A percentile compares a stretch with the other conserved stretches of the same genome.
Evolutionary conservation across 1,140 invertebrate species (phyloP).

Genomic region (Drosophila carrolli): DNA sequence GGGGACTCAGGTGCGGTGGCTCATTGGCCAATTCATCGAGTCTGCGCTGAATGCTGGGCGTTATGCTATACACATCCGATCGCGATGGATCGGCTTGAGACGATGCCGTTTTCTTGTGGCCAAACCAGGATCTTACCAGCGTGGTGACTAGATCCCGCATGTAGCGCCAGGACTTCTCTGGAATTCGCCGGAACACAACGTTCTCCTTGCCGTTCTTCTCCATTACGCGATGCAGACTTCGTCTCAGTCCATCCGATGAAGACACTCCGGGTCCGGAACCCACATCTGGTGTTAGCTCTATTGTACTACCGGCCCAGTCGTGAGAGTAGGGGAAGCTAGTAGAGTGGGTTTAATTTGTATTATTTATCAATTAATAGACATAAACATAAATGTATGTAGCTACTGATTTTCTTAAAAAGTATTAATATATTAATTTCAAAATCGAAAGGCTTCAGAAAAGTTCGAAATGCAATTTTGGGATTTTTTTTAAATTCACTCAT

Average conservation of each 20-base stretch:
- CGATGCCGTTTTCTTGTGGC: constrained; percentile 35
- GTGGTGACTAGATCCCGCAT: constrained; percentile 87
- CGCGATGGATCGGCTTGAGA: constrained; percentile 17
- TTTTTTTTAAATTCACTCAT: no score
- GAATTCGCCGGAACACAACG: constrained; percentile 84
- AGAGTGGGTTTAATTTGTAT: no score
- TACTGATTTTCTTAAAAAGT: no score
- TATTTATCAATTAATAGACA: no score
- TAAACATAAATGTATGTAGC: no score
- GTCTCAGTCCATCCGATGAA: constrained; percentile 43
- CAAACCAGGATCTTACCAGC: constrained; percentile 85
- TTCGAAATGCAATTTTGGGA: no score
- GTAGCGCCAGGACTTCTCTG: constrained; percentile 86
- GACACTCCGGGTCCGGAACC: constrained; percentile 5
- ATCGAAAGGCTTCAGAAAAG: no score
- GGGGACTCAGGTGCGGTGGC: constrained; percentile 40
- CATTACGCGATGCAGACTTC: constrained; percentile 74
- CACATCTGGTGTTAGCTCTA: constrained; percentile 65
- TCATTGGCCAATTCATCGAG: constrained; percentile 67
- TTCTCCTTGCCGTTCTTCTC: constrained; percentile 80
- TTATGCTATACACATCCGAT: constrained; percentile 74
- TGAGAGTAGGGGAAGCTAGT: constrained; percentile 66
- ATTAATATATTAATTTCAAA: no score
- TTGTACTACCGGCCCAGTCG: constrained; percentile 80
- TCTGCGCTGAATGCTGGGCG: constrained; percentile 69